Base-by-base conservation (phyloP, 2,797 vertebrate genomes). In the Coregonus ussuriensis region DNA sequence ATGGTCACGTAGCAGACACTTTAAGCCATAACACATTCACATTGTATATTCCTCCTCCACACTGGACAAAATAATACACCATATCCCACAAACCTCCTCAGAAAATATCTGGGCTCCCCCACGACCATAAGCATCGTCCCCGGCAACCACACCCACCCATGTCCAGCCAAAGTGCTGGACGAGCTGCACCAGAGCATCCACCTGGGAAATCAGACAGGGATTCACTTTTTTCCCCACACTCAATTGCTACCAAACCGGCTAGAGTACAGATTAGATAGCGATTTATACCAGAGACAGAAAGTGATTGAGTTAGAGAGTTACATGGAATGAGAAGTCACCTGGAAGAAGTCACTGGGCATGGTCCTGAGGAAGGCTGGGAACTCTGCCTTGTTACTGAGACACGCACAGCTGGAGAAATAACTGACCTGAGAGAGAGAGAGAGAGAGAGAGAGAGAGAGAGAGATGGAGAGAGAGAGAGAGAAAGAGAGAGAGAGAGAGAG, bases 351-450 rank as follows among this genome's bases (percentile, higher is more conserved):
- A 75, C 94, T 96, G 1, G 95, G 94, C 92, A 95, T 95, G 47
- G 95, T 95, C 79, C 94, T 93, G 67, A 95, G 85, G 85, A 96
- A 96, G 29, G 94, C 88, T 65, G 94, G 93, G 54, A 94, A 95
- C 56, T 94, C 80, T 1, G 86, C 89, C 83, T 96, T 96, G 83
- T 95, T 85, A 87, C 95, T 95, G 6, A 95, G 87, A 87, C 95
- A 95, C 11, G 41, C 94, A 88, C 94, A 95, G 75, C 94, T 95
- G 66, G 95, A 95, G 79, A 95, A 95, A 86, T 96, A 96, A 86
- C 95, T 95, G 4, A 96, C 88, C 94, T 95, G 71, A 35, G 65
- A 54, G 31, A 3, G 33, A 41, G 1, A 66, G 62, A 72, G 6
- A 37, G 47, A n/a, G 35, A 73, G 31, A 56, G 41, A 41, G 41